phyloP scores from a whole-genome alignment of 1,140 invertebrate species.

The Euschistus heros region DNA sequence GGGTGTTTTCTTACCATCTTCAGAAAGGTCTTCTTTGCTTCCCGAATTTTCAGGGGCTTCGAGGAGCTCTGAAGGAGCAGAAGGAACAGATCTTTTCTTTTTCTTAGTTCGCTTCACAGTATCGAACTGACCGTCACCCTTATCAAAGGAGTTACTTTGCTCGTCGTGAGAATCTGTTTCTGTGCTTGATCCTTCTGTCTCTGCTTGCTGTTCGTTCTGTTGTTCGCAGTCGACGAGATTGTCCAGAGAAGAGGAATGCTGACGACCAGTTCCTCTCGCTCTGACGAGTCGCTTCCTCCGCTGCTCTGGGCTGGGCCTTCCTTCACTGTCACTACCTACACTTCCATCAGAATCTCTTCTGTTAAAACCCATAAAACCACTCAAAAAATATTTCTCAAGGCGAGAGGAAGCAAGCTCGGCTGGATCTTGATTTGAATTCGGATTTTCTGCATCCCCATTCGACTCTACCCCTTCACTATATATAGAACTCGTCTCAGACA shows the following conservation, averaged over 20 bases:
- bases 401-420: slow-evolving; percentile 71
- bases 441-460: slow-evolving; percentile 40
- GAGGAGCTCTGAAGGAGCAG: slow-evolving; percentile 34
- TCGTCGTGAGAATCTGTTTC: slow-evolving; percentile 70
- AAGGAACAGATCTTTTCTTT: slow-evolving; percentile 38
- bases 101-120: slow-evolving; percentile 76
- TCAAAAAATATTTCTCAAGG: slow-evolving; percentile 81
- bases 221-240: slow-evolving; percentile 46
- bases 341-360: slow-evolving; percentile 71
- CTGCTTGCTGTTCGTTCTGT: slow-evolving; percentile 38
- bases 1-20: slow-evolving; percentile 43
- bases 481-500: slow-evolving; percentile 79
- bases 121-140: slow-evolving; percentile 61
- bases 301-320: slow-evolving; percentile 71
- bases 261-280: slow-evolving; percentile 64
- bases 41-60: slow-evolving; percentile 38
- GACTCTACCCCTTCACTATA: slow-evolving; percentile 73
- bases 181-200: slow-evolving; percentile 58
- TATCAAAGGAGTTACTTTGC: slow-evolving; percentile 47
- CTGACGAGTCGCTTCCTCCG: slow-evolving; percentile 64
- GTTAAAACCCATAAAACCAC: slow-evolving; percentile 70
- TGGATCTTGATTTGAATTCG: slow-evolving; percentile 38
- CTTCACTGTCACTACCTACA: slow-evolving; percentile 69
- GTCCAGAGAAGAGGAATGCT: slow-evolving; percentile 66
- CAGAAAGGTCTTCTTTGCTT: slow-evolving; percentile 38